Conservation (phyloP, 2,888 invertebrate genomes). For the Synanthedon formicaeformis region DNA sequence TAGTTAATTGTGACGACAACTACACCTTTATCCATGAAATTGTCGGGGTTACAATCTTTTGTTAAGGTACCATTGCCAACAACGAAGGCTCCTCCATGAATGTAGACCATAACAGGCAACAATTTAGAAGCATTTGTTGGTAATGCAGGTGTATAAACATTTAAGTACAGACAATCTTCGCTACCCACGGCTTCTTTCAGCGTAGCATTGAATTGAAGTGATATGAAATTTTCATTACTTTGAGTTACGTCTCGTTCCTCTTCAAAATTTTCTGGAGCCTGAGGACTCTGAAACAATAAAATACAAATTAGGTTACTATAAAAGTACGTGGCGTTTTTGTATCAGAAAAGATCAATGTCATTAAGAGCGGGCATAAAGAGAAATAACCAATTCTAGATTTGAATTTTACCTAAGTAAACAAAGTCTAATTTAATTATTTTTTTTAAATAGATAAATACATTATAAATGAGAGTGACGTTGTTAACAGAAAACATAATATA, state of each 20-base stretch:
- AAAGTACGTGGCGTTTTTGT: too few species aligned
- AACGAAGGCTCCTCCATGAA: conserved; percentile 51
- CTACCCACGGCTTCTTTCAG: conserved; percentile 17
- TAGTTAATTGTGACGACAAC: conserved; percentile 52
- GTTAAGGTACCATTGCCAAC: conserved; percentile 32
- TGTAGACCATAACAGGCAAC: conserved; percentile 36
- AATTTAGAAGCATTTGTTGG: conserved; percentile 10
- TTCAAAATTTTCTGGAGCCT: neutral
- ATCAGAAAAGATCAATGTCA: too few species aligned
- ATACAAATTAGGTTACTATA: neutral
- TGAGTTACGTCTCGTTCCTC: neutral
- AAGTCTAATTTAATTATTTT: too few species aligned
- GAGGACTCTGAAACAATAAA: neutral
- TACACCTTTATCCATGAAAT: conserved; percentile 33
- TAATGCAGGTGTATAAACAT: conserved; percentile 38
- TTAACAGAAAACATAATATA: too few species aligned
- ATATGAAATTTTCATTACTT: neutral
- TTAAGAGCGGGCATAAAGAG: too few species aligned
- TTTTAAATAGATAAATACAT: too few species aligned
- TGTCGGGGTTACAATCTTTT: conserved; percentile 35
- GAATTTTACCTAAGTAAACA: too few species aligned
- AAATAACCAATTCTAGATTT: too few species aligned
- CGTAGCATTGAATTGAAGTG: neutral
- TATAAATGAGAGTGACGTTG: too few species aligned
- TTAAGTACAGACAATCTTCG: conserved; percentile 49